Percentiles rank a stretch among this genome's conserved stretches.
These are phyloP conservation scores for Eilema sororculum DNA, from an alignment of 2,888 invertebrate species.

Conservation along the genomic window DNA sequence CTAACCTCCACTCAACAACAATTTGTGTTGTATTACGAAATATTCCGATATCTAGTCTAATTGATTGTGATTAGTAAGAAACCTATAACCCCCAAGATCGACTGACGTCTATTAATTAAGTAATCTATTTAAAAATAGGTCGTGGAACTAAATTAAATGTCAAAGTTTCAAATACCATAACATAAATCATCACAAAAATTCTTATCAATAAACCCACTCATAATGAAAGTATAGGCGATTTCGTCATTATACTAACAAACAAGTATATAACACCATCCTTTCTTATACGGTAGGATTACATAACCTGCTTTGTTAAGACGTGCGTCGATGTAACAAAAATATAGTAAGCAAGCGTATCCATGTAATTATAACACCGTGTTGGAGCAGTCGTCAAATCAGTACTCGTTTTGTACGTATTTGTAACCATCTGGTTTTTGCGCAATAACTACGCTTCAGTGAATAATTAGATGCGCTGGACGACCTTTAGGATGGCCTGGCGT, in stretches of 20 bases:
- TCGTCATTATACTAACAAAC: constrained; percentile 1
- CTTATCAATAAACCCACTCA: background rate
- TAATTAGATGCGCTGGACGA: constrained; percentile 72
- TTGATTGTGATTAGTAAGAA: constrained; percentile 37
- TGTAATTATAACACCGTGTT: constrained; percentile 49
- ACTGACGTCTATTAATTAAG: constrained; percentile 33
- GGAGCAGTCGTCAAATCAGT: constrained; percentile 44
- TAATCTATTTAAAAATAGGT: constrained; percentile 22
- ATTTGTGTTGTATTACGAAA: constrained; percentile 29
- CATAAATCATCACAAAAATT: background rate
- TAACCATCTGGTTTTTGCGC: constrained; percentile 61
- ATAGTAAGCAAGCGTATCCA: constrained; percentile 25
- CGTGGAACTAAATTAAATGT: constrained; percentile 24
- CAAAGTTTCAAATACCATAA: constrained; percentile 13
- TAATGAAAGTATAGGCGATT: background rate
- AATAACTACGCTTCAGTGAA: constrained; percentile 65
- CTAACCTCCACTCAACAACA: constrained; percentile 21
- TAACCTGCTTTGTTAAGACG: constrained; percentile 29
- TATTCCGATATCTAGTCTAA: constrained; percentile 20
- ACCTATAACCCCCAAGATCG: constrained; percentile 37
- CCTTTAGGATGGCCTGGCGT: constrained; percentile 56
- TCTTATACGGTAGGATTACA: constrained; percentile 31
- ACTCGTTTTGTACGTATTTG: constrained; percentile 46
- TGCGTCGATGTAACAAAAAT: constrained; percentile 17
- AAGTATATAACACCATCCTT: constrained; percentile 16